Evolutionary conservation across 2,888 invertebrate genomes (phyloP), one percentile per base, ranked within the genome.

Genomic region (Leptarthrus brevirostris): DNA sequence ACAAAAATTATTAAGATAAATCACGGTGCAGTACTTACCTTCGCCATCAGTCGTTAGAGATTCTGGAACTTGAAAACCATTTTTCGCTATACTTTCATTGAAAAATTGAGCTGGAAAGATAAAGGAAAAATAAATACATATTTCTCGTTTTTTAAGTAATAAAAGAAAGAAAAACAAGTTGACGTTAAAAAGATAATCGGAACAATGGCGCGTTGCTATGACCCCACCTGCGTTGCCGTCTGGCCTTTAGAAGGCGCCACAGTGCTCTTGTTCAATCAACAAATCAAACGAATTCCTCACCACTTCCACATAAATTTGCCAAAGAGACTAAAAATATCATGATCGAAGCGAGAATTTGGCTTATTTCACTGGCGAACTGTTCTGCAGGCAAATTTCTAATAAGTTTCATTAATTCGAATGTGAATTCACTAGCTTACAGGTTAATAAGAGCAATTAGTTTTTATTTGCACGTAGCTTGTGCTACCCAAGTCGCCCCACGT

Each of bases 11-110:
- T 12, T 24, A 54, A 26, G 12, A 54, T 26, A 36, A 58, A 40
- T 36, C 6, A 58, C 34, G 6, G 14, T 22, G 14, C 6, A 36
- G 58, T 58, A 85, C 88, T 88, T 87, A 93, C 94, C 93, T 90
- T 93, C 92, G 81, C 93, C 93, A 84, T 93, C 92, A 82, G 93
- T 94, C 84, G 93, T 92, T 81, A 93, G 89, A 78, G 93, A 93
- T 80, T 91, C 92, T 79, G 82, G 79, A 79, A 80, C 80, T 78
- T 79, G 81, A 76, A 78, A 78, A 74, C 78, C 75, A 76, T 79
- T 79, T 74, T 80, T 77, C 75, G 77, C 73, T 76, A 79, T 90
- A 82, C 89, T 89, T 87, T 93, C 93, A 84, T 91, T 93, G 81
- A 89, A 89, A 78, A 89, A 89, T 80, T 88, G 88, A 85, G 89